Evolutionary conservation across 2,888 invertebrate species (phyloP).

Genomic region (Halictus quadricinctus): DNA sequence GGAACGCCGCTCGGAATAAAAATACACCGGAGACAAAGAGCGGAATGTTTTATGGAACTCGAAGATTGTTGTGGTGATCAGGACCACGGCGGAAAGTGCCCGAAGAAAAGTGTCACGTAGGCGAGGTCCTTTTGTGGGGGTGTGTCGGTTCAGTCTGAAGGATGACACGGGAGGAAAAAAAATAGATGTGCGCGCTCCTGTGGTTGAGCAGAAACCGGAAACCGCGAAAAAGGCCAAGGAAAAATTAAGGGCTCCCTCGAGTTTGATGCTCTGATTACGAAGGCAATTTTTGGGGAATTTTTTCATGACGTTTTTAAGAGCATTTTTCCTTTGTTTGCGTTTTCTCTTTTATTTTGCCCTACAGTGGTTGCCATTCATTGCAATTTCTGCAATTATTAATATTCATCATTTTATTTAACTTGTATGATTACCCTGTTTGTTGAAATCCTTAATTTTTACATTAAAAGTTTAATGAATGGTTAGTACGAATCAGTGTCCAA

Average conservation of each 20-base stretch:
- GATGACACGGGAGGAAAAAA: conserved; percentile 24
- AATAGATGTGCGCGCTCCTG: conserved; percentile 21
- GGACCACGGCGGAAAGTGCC: conserved; percentile 7
- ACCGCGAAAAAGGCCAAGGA: not conserved
- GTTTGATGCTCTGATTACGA: not conserved
- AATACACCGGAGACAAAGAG: conserved; percentile 52
- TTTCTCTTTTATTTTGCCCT: not conserved
- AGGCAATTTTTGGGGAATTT: not conserved
- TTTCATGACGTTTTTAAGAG: not conserved
- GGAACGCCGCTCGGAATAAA: conserved; percentile 56
- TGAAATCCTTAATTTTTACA: too few species aligned
- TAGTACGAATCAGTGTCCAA: too few species aligned
- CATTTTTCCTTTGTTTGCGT: not conserved
- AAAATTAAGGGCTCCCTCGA: conserved; percentile 17
- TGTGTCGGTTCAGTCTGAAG: conserved; percentile 47
- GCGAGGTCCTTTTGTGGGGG: conserved; percentile 17
- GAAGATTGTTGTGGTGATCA: conserved; percentile 59
- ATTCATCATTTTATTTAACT: not conserved
- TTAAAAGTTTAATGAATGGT: too few species aligned
- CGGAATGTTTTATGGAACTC: conserved; percentile 50
- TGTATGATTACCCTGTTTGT: too few species aligned
- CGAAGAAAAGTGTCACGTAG: conserved; percentile 50
- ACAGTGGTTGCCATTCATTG: not conserved
- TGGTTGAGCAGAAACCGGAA: not conserved
- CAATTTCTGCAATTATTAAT: not conserved